Evolutionary conservation across 1,140 invertebrate genomes (phyloP).

Genomic region (Periplaneta americana): DNA sequence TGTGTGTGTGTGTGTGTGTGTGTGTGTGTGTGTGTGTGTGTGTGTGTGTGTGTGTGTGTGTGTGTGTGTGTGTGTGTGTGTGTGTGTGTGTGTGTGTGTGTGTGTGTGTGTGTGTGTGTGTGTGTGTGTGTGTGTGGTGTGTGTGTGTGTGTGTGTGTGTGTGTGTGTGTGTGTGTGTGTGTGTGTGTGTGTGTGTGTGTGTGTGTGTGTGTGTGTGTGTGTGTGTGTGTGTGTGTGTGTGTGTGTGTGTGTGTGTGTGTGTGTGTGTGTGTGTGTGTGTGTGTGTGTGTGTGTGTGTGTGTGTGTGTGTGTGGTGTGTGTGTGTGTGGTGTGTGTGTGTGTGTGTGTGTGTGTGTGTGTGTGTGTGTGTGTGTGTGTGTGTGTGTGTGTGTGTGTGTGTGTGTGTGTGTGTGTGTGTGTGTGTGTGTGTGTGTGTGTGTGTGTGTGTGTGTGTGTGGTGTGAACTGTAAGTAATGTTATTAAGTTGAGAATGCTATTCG

Average conservation of each 20-base stretch:
- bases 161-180: slow-evolving; percentile 29
- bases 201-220: slow-evolving; percentile 32
- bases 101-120: slow-evolving; percentile 30
- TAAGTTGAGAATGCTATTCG: too few relatives aligned
- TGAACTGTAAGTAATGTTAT: too few relatives aligned
- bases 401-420: slow-evolving; percentile 27
- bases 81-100: slow-evolving; percentile 28
- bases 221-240: slow-evolving; percentile 27
- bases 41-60: slow-evolving; percentile 20
- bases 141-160: slow-evolving; percentile 28
- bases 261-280: slow-evolving; percentile 28
- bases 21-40: slow-evolving; percentile 22
- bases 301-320: too few relatives aligned
- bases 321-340: too few relatives aligned
- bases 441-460: slow-evolving; percentile 27
- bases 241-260: slow-evolving; percentile 29
- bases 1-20: slow-evolving; percentile 20
- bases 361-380: slow-evolving; percentile 26
- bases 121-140: too few relatives aligned
- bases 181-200: slow-evolving; percentile 33
- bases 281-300: slow-evolving; percentile 16
- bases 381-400: slow-evolving; percentile 24
- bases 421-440: slow-evolving; percentile 26
- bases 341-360: slow-evolving; percentile 26
- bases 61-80: slow-evolving; percentile 17